A percentile compares a stretch with the other conserved stretches of the same genome.
Conservation (phyloP, 2,113 vertebrate genomes). For the Emydura subglobosa region DNA sequence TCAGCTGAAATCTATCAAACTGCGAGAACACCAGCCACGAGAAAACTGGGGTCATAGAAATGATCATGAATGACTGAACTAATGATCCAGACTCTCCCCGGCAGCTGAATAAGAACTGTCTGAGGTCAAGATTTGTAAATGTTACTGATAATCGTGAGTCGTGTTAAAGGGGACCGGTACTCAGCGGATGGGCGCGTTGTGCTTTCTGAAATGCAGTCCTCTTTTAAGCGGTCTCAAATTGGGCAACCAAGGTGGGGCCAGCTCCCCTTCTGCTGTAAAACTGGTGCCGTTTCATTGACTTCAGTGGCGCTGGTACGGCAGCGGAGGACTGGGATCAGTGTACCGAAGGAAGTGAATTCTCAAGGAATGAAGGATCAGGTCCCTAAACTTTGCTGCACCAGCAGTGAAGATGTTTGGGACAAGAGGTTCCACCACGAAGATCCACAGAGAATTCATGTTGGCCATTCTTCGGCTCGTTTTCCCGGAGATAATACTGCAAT, state of each 20-base stretch:
- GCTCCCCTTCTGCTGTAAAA: neutral
- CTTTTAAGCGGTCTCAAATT: no score
- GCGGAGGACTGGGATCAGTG: neutral
- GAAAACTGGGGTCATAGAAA: no score
- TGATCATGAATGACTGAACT: neutral
- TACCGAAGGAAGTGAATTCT: neutral
- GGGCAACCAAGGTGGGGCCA: neutral
- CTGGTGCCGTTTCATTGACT: neutral
- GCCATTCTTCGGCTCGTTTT: no score
- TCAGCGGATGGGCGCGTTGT: neutral
- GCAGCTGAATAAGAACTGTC: neutral
- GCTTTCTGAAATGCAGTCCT: neutral
- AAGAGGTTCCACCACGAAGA: neutral
- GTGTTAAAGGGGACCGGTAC: neutral
- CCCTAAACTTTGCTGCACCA: neutral
- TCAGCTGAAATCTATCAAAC: neutral
- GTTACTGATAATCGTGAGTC: neutral
- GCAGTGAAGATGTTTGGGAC: neutral
- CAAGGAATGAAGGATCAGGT: neutral
- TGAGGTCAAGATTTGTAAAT: no score
- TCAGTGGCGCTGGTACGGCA: rapidly evolving
- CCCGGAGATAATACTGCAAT: neutral
- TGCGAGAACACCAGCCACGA: neutral
- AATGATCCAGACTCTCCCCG: neutral
- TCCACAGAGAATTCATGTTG: rapidly evolving